Evolutionary conservation across 2,113 vertebrate species (phyloP), one percentile per base, ranked within the genome.

Genomic region (Psephotus haematonotus): DNA sequence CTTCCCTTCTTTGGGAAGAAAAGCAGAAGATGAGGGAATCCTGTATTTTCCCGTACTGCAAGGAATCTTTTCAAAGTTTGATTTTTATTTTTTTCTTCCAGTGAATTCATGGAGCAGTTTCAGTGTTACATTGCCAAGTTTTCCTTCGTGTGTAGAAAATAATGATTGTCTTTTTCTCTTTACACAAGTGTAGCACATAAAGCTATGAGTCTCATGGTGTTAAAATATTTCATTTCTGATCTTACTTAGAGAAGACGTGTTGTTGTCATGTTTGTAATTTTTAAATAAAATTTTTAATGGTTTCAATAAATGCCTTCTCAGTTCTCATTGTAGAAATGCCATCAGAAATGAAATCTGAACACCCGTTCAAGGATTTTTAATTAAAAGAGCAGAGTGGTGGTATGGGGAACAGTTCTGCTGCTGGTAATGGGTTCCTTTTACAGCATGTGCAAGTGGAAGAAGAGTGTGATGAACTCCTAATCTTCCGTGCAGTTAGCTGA

Each of bases 141-240:
- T 78, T 55, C 11, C 28, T 23, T 29, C 9, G 47, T 88, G 35
- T 74, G 16, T 49, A 75, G 44, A 62, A 57, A 80, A 52, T 35
- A 53, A 82, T 41, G 24, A 31, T 17, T 49, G 35, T 27, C 3
- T 7, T 77, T 88, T 77, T 75, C 17, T 43, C 46, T 82, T 67
- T 49, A 70, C 70, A 33, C 2, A 3, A 53, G 6, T 44, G 13
- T 75, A 46, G 52, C 1, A 0, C 29, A 10, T 37, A 53, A 83
- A 59, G 6, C 13, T 69, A 0, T 37, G 5, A 17, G 77, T 75
- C 9, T 53, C 17, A 25, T 5, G 11, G 13, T 1, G 1, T 74
- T 88, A 74, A 75, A 82, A n/a, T 78, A 39, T 55, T 93, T 92
- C 1, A 5, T 67, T 27, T 72, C 31, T 77, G 23, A 5, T 49